A percentile compares a stretch with the other conserved stretches of the same genome.
phyloP scores from a whole-genome alignment of 2,888 invertebrate species.

The Neocrepidodera transversa region DNA sequence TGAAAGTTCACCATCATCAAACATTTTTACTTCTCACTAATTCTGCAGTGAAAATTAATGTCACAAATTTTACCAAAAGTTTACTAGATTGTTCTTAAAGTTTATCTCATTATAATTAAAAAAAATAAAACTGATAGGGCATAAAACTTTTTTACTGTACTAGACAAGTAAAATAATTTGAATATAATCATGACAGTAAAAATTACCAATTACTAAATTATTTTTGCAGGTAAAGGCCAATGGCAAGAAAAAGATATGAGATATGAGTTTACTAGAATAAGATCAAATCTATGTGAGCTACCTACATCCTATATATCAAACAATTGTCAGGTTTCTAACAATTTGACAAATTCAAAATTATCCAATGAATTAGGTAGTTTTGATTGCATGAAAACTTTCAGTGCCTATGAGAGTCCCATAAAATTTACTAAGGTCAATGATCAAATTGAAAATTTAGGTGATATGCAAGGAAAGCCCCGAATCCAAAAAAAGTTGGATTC shows the following conservation, averaged over 20 bases:
- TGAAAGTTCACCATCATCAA: too few species aligned
- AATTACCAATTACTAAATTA: too few species aligned
- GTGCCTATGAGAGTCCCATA: constrained; percentile 48
- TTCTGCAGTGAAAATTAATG: too few species aligned
- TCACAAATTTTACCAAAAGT: too few species aligned
- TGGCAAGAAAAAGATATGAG: constrained; percentile 47
- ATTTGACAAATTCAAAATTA: constrained; percentile 44
- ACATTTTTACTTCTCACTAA: too few species aligned
- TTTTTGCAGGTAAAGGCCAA: constrained; percentile 43
- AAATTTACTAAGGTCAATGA: constrained; percentile 45
- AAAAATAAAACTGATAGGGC: too few species aligned
- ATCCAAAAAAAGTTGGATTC: constrained; percentile 25
- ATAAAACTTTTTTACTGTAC: too few species aligned
- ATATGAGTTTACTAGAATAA: constrained; percentile 50
- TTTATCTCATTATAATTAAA: too few species aligned
- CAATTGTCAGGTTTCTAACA: constrained; percentile 52
- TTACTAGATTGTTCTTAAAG: too few species aligned
- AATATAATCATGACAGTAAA: too few species aligned
- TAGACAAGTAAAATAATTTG: too few species aligned
- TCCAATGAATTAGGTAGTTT: constrained; percentile 45
- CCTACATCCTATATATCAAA: constrained; percentile 60
- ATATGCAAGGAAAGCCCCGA: constrained; percentile 38
- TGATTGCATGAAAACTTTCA: constrained; percentile 50
- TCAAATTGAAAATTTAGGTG: constrained; percentile 41
- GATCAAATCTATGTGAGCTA: constrained; percentile 56